A percentile compares a stretch with the other conserved stretches of the same genome.
phyloP scores from a whole-genome alignment of 2,888 invertebrate genomes.

The Phoenoteleia sp. region DNA sequence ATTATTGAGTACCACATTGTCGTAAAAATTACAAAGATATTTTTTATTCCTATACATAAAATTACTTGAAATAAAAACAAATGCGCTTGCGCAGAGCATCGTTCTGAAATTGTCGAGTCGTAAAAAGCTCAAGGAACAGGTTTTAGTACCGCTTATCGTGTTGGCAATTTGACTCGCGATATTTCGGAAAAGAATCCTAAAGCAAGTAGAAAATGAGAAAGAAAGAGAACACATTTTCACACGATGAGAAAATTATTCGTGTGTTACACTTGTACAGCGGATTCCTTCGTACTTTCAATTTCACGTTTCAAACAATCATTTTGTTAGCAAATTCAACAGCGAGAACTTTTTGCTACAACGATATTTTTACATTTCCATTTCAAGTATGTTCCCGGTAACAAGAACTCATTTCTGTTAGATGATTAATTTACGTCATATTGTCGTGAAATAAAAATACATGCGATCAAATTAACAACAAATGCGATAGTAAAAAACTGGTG shows the following conservation, averaged over 20 bases:
- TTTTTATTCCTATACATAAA: constrained; percentile 49
- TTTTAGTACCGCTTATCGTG: constrained; percentile 65
- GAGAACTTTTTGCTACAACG: not conserved
- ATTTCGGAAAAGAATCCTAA: constrained; percentile 61
- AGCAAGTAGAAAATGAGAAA: constrained; percentile 48
- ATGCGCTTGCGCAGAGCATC: constrained; percentile 41
- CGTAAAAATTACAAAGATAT: constrained; percentile 43
- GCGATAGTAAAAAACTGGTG: constrained; percentile 7
- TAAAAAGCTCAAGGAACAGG: constrained; percentile 58
- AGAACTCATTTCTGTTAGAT: not conserved
- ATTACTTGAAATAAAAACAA: constrained; percentile 54
- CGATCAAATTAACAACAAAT: not conserved
- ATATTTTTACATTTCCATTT: constrained; percentile 26
- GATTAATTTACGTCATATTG: constrained; percentile 26
- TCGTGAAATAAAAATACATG: constrained; percentile 18
- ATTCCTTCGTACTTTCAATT: constrained; percentile 44
- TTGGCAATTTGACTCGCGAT: constrained; percentile 62
- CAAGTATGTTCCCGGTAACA: not conserved
- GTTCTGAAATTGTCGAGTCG: constrained; percentile 57
- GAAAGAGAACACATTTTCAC: constrained; percentile 53
- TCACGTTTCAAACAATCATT: constrained; percentile 15
- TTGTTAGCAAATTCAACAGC: constrained; percentile 6
- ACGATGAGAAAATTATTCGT: constrained; percentile 60
- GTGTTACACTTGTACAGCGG: constrained; percentile 27
- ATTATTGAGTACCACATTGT: constrained; percentile 35